Conservation (phyloP, 2,888 invertebrate genomes). For the Spisula subtruncata region DNA sequence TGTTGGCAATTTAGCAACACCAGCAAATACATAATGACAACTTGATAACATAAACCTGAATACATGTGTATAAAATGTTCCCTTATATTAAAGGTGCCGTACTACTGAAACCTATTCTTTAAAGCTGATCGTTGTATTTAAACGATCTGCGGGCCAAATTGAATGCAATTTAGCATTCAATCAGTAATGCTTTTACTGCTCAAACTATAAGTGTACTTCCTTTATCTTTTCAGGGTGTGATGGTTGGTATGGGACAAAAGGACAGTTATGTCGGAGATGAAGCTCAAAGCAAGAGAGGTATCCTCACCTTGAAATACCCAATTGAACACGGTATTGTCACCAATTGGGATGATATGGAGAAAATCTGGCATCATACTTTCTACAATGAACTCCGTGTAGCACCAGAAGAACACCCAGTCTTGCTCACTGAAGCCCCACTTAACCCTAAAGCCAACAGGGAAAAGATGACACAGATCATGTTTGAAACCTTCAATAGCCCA, state of each 20-base stretch:
- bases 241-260: slow-evolving; percentile 78
- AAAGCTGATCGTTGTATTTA: no score
- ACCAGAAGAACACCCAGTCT: slow-evolving; percentile 97
- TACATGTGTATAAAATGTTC: neutral
- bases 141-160: no score
- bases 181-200: no score
- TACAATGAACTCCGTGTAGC: slow-evolving; percentile 93
- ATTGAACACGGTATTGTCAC: slow-evolving; percentile 85
- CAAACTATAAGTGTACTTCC: neutral
- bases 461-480: slow-evolving; percentile 92
- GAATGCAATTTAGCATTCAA: no score
- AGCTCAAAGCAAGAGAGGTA: slow-evolving; percentile 85
- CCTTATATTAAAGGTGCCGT: no score
- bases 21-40: neutral
- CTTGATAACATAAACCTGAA: neutral
- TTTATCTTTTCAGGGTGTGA: slow-evolving; percentile 60
- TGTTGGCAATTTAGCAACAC: neutral
- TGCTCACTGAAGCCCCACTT: slow-evolving; percentile 93
- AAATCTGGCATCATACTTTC: slow-evolving; percentile 85
- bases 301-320: slow-evolving; percentile 85
- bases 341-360: slow-evolving; percentile 86
- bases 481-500: slow-evolving; percentile 88
- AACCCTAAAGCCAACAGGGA: slow-evolving; percentile 98
- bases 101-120: no score
- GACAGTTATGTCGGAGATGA: slow-evolving; percentile 83